A percentile compares a stretch with the other conserved stretches of the same genome.
These are phyloP conservation scores for Tragopan temminckii DNA, from an alignment of 2,797 vertebrate species.

Conservation along the genomic window DNA sequence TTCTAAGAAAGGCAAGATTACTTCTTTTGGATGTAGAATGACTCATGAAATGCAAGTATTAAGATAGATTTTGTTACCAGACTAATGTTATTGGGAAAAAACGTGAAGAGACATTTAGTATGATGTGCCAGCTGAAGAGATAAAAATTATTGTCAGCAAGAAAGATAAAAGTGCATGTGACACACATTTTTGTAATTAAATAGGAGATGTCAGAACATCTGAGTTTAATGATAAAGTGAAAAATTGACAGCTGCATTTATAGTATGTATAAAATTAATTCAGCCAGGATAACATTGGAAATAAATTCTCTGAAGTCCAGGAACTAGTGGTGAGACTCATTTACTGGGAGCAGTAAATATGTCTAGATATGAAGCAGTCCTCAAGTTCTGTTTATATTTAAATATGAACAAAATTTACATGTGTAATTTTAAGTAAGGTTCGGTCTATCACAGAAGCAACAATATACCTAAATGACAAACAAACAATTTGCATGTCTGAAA, in stretches of 20 bases:
- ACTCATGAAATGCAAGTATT: neutral
- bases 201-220: neutral
- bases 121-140: neutral
- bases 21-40: neutral
- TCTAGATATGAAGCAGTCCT: neutral
- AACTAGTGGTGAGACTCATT: neutral
- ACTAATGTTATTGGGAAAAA: constrained; percentile 2
- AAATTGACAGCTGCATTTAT: neutral
- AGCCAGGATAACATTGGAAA: constrained; percentile 27
- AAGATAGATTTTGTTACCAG: constrained; percentile 17
- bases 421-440: neutral
- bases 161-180: neutral
- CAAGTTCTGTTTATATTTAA: neutral
- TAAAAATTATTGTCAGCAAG: neutral
- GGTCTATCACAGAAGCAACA: neutral
- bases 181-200: neutral
- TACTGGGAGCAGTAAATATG: neutral
- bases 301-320: constrained; percentile 26
- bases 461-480: neutral
- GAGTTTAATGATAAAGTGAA: neutral
- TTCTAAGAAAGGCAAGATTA: neutral
- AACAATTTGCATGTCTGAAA: neutral
- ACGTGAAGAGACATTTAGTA: constrained; percentile 15
- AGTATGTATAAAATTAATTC: constrained; percentile 22
- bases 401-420: neutral